Evolutionary conservation across 2,113 vertebrate genomes (phyloP), one percentile per base, ranked within the genome.

Genomic region (Mohoua ochrocephala): DNA sequence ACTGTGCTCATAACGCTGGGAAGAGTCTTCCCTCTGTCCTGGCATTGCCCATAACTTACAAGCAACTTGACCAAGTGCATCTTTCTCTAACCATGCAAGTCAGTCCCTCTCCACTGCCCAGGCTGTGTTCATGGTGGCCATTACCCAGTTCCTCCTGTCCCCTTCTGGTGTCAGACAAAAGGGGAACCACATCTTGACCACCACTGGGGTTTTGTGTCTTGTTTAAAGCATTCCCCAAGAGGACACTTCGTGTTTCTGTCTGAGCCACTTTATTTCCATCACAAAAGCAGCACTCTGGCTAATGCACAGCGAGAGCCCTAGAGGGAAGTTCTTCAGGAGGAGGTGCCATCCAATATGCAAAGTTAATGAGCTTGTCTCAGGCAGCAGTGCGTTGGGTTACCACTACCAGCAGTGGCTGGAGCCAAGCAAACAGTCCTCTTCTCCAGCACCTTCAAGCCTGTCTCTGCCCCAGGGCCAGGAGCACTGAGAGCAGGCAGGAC

Each of bases 341-440:
- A 91, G 52, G 49, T 39, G 49, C 76, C 65, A 73, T 74, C 41
- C 78, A 61, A 61, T 37, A 73, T 69, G 61, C 42, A 83, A 87
- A 94, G 73, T 79, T 94, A 85, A 90, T 80, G 74, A 96, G 78
- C 54, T 87, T 56, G 56, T 92, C 84, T 70, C 47, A 75, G 73
- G 22, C 31, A 92, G 59, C 42, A 47, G 15, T 26, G 30, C 53
- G 2, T 15, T 21, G 15, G 41, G 78, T 90, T 77, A n/a, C 53
- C 54, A 23, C 37, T 13, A 31, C 37, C 67, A 91, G 47, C 56
- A 89, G 12, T 52, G 35, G 28, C 23, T 73, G 35, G 49, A 93
- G 57, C 28, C 89, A 61, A 87, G 41, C 22, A 95, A 87, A 84
- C 2, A 4, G 13, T 42, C 16, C 39, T 57, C 23, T 76, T 27